Evolutionary conservation across 2,888 invertebrate species (phyloP), one percentile per base, ranked within the genome.

Genomic region (Epirrhoe alternata): DNA sequence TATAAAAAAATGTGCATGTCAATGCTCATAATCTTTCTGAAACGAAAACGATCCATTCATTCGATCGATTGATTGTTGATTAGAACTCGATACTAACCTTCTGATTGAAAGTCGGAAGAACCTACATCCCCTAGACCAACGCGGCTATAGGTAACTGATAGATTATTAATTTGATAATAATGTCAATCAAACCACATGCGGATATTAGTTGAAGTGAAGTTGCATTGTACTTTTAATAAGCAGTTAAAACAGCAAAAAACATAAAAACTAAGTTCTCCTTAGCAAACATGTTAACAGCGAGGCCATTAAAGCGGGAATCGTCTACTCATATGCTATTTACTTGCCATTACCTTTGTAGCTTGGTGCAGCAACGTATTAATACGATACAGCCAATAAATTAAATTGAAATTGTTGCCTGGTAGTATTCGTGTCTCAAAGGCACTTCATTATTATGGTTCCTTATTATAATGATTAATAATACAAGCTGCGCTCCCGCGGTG

Each of bases 381-480:
- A 58, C 56, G 57, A 65, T 64, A 52, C 59, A 66, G 61, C 57
- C 58, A 70, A 61, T 72, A 66, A 56, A 63, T 61, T 69, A 56
- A 64, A 69, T 62, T 55, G 49, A 54, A 67, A 63, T 65, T 60
- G 62, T 66, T 62, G 54, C 53, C 50, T 12, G 61, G 61, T 14
- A 55, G 52, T 63, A 69, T 60, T 49, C 63, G 66, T 68, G 67
- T 70, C 63, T 62, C 64, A 67, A 64, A 66, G 50, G 61, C 24
- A 24, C 14, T 51, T 45, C 10, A 38, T 51, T 72, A 73, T 74
- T 66, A 70, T 77, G 75, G 68, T 74, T 68, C 72, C 66, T 63
- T 71, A 70, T 69, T 60, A 68, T 70, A 76, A 81, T 24, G 1
- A 24, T 24, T 24, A n/a, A n/a, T 24, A 24, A 24, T 24, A 24